Evolutionary conservation across 1,140 invertebrate species (phyloP).

Genomic region (Drosophila gunungcola): DNA sequence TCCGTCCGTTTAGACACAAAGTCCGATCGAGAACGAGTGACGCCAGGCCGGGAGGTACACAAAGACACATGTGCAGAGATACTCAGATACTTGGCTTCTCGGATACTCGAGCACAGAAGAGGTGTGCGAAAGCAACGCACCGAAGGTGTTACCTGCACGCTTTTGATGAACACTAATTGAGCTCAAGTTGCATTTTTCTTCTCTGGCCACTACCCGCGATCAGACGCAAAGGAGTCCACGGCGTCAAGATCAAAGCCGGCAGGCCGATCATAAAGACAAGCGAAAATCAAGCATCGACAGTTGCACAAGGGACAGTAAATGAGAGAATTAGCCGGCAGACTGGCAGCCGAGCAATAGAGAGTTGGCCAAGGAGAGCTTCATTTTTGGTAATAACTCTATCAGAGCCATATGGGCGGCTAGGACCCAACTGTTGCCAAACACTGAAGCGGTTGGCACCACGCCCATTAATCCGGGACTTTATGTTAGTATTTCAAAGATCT

Average conservation of each 20-base stretch:
- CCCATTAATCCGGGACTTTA: background rate
- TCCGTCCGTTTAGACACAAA: conserved; percentile 39
- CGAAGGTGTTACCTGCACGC: conserved; percentile 82
- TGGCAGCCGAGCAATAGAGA: conserved; percentile 15
- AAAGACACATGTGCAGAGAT: conserved; percentile 1
- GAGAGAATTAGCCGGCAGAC: conserved; percentile 42
- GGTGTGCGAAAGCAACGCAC: conserved; percentile 79
- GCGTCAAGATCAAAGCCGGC: conserved; percentile 77
- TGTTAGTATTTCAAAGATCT: too few species aligned
- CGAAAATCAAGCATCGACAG: conserved; percentile 82
- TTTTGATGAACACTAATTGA: conserved; percentile 84
- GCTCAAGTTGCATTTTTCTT: conserved; percentile 83
- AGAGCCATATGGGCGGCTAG: conserved; percentile 68
- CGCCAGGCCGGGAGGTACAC: conserved; percentile 50
- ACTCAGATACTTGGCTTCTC: background rate
- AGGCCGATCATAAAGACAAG: conserved; percentile 74
- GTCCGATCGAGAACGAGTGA: conserved; percentile 56
- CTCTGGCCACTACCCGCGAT: conserved; percentile 59
- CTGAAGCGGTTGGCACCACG: conserved; percentile 35
- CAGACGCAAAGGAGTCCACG: conserved; percentile 9
- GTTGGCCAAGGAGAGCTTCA: conserved; percentile 14
- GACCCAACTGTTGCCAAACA: conserved; percentile 59
- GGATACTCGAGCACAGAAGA: conserved; percentile 5
- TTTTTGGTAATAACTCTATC: conserved; percentile 80
- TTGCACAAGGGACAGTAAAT: conserved; percentile 41